Conservation (phyloP, 2,797 vertebrate species). For the Syngnathus rostellatus region DNA sequence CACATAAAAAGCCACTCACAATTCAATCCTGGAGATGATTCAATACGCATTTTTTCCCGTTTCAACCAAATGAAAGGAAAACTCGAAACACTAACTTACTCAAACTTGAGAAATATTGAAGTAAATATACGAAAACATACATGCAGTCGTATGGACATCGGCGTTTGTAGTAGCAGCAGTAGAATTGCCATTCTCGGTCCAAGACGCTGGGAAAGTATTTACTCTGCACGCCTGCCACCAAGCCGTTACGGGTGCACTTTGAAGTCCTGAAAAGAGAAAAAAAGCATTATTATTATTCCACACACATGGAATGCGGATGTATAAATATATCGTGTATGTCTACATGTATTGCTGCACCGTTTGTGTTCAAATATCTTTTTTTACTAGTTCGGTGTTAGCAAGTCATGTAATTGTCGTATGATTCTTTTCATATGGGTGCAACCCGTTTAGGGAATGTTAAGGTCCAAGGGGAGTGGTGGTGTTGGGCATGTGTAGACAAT, state of each 20-base stretch:
- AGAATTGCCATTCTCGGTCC: constrained; percentile 97
- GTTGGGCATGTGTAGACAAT: not conserved
- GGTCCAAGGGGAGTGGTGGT: too few species aligned
- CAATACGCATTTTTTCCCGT: not conserved
- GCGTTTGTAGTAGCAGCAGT: constrained; percentile 87
- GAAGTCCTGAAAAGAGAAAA: constrained; percentile 78
- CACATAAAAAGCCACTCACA: constrained; percentile 5
- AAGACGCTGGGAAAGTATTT: constrained; percentile 89
- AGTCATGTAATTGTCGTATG: too few species aligned
- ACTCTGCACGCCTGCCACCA: constrained; percentile 92
- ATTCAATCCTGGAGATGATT: not conserved
- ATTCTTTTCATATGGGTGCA: too few species aligned
- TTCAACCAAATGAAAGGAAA: not conserved
- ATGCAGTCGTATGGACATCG: constrained; percentile 92
- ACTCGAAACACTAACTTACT: not conserved
- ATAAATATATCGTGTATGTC: too few species aligned
- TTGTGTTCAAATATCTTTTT: too few species aligned
- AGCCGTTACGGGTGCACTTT: constrained; percentile 86
- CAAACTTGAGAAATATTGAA: not conserved
- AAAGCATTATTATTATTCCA: too few species aligned
- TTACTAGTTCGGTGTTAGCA: too few species aligned
- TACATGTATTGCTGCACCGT: too few species aligned
- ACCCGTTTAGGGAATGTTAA: too few species aligned
- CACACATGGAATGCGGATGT: too few species aligned
- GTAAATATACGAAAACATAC: constrained; percentile 61